Evolutionary conservation across 1,140 invertebrate genomes (phyloP).

Genomic region (Parasteatoda tepidariorum): DNA sequence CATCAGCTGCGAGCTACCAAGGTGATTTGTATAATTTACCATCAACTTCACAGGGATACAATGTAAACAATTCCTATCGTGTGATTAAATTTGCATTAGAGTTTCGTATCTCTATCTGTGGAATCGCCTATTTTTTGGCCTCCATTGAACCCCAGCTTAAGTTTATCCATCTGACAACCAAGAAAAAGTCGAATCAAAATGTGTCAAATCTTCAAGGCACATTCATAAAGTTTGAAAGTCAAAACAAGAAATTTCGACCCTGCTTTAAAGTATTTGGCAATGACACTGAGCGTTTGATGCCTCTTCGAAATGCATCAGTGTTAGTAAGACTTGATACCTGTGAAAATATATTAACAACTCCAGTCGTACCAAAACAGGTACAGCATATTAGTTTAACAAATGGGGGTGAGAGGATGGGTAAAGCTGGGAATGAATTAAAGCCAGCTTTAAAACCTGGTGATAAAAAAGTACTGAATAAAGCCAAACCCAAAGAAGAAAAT

Average conservation of each 20-base stretch:
- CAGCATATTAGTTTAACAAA: slow-evolving; percentile 22
- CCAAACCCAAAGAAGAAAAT: slow-evolving; percentile 46
- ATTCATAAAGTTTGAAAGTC: slow-evolving; percentile 44
- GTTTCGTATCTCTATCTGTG: slow-evolving; percentile 23
- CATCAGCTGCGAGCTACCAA: neutral
- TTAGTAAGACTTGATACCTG: slow-evolving; percentile 27
- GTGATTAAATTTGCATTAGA: slow-evolving; percentile 14
- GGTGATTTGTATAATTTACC: slow-evolving; percentile 3
- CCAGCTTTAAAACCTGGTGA: neutral
- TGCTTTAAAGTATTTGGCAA: slow-evolving; percentile 44
- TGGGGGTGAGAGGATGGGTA: neutral
- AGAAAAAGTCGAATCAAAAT: slow-evolving; percentile 13
- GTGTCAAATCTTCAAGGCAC: slow-evolving; percentile 25
- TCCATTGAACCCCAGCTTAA: slow-evolving; percentile 19
- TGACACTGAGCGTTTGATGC: slow-evolving; percentile 35
- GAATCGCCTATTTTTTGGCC: slow-evolving; percentile 23
- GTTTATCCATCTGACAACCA: neutral
- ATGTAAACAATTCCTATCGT: neutral
- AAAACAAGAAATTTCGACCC: slow-evolving; percentile 33
- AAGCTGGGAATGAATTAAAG: neutral
- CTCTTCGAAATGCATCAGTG: slow-evolving; percentile 21
- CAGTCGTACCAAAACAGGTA: neutral
- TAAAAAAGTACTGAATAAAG: slow-evolving; percentile 12
- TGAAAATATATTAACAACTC: slow-evolving; percentile 37
- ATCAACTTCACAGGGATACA: slow-evolving; percentile 45